Percentiles rank a stretch among this genome's conserved stretches.
phyloP scores from a whole-genome alignment of 2,888 invertebrate genomes.

The Atherix ibis region DNA sequence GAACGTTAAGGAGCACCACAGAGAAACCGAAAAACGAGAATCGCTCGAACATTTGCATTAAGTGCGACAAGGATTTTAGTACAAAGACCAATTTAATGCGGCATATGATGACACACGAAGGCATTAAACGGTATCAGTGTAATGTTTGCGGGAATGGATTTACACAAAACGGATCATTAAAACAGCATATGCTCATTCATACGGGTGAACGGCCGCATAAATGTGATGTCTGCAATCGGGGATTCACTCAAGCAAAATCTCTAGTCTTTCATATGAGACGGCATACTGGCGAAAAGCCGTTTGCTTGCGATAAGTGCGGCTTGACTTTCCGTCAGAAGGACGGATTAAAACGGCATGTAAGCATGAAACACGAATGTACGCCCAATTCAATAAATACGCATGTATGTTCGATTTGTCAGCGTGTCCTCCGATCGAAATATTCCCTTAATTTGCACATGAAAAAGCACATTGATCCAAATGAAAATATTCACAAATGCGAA shows the following conservation, averaged over 20 bases:
- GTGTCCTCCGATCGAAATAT: constrained; percentile 17
- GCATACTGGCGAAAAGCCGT: constrained; percentile 25
- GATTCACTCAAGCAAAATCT: constrained; percentile 25
- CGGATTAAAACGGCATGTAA: constrained; percentile 21
- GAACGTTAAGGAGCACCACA: too few species aligned
- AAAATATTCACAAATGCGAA: constrained; percentile 21
- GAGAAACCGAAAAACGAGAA: constrained; percentile 5
- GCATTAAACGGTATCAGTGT: constrained; percentile 21
- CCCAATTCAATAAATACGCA: constrained; percentile 9
- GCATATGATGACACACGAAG: constrained; percentile 23
- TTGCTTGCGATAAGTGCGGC: constrained; percentile 22
- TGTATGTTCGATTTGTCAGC: constrained; percentile 19
- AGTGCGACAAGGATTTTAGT: constrained; percentile 24
- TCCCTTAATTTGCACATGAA: constrained; percentile 19
- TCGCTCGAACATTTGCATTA: constrained; percentile 16
- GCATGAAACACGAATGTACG: constrained; percentile 18
- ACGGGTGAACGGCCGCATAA: constrained; percentile 23
- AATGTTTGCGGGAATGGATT: constrained; percentile 21
- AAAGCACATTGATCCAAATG: constrained; percentile 26
- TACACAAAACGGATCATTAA: constrained; percentile 23
- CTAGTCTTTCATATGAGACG: constrained; percentile 23
- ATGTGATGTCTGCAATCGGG: constrained; percentile 20
- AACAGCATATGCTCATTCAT: constrained; percentile 24
- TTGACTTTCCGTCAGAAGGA: constrained; percentile 23
- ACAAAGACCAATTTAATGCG: constrained; percentile 25